These are phyloP conservation scores for Laterallus jamaicensis DNA, from an alignment of 2,113 vertebrate genomes.

Conservation along the genomic window DNA sequence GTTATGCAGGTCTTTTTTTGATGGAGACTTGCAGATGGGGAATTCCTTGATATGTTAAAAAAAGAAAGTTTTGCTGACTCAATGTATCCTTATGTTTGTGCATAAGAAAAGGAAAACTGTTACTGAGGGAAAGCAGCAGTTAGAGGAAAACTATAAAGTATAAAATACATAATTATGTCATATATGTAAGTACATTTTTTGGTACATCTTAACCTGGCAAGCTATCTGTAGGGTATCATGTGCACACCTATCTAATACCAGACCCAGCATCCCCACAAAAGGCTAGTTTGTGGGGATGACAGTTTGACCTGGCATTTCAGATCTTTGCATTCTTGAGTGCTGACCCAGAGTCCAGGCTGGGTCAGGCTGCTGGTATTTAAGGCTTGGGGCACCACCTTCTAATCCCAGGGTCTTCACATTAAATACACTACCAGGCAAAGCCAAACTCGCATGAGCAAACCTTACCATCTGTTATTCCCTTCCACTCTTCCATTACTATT, in stretches of 20 bases:
- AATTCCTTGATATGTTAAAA: neutral
- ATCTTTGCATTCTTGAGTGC: neutral
- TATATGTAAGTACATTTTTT: neutral
- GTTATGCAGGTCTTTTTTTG: neutral
- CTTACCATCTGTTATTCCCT: neutral
- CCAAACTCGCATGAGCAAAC: neutral
- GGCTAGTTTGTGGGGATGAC: neutral
- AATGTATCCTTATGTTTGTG: neutral
- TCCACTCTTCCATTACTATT: neutral
- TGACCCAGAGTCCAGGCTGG: neutral
- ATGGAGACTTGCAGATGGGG: neutral
- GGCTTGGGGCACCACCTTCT: neutral
- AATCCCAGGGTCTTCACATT: neutral
- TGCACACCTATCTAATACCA: neutral
- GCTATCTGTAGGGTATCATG: rapidly evolving
- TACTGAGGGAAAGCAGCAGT: neutral
- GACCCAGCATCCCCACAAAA: neutral
- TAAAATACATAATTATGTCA: neutral
- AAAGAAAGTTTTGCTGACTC: neutral
- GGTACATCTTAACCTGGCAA: neutral
- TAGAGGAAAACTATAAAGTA: neutral
- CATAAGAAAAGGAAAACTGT: neutral
- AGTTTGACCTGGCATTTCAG: neutral
- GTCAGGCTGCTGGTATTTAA: neutral
- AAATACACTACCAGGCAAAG: neutral